phyloP scores from a whole-genome alignment of 1,140 invertebrate species.

The Drosophila teissieri region DNA sequence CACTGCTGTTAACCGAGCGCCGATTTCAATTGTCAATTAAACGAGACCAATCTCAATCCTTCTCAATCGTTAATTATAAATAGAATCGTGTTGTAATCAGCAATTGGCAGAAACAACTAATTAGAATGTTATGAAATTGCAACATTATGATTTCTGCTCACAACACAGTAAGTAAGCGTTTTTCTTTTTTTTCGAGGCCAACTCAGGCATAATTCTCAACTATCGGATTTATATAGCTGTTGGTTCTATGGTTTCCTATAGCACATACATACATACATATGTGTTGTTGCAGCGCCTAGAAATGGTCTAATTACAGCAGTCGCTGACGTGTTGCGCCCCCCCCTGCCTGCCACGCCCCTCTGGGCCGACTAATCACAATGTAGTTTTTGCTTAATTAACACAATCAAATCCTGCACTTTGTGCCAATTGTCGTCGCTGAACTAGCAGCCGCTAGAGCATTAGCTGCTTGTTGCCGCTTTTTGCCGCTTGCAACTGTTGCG shows the following conservation, averaged over 20 bases:
- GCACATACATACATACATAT: too few species aligned
- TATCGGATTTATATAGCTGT: conserved; percentile 3
- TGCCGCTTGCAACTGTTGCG: conserved; percentile 44
- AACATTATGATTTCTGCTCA: too few species aligned
- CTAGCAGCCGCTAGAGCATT: not conserved
- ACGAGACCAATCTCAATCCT: too few species aligned
- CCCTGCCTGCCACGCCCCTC: conserved; percentile 14
- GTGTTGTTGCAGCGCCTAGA: conserved; percentile 42
- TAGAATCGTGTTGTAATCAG: too few species aligned
- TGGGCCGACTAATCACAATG: conserved; percentile 50
- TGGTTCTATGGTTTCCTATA: not conserved
- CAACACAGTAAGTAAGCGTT: too few species aligned
- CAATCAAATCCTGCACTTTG: conserved; percentile 72
- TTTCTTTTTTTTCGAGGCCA: too few species aligned
- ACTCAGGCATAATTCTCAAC: not conserved
- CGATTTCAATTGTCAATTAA: too few species aligned
- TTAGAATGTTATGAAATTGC: too few species aligned
- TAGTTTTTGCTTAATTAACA: conserved; percentile 71
- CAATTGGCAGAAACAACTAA: too few species aligned
- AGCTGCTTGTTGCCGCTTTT: not conserved
- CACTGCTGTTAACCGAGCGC: not conserved
- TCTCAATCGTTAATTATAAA: too few species aligned
- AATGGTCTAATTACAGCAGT: conserved; percentile 76
- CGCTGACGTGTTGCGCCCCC: conserved; percentile 48
- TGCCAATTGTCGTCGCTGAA: conserved; percentile 62